Conservation (phyloP, 1,140 invertebrate genomes). For the Metaphire vulgaris region DNA sequence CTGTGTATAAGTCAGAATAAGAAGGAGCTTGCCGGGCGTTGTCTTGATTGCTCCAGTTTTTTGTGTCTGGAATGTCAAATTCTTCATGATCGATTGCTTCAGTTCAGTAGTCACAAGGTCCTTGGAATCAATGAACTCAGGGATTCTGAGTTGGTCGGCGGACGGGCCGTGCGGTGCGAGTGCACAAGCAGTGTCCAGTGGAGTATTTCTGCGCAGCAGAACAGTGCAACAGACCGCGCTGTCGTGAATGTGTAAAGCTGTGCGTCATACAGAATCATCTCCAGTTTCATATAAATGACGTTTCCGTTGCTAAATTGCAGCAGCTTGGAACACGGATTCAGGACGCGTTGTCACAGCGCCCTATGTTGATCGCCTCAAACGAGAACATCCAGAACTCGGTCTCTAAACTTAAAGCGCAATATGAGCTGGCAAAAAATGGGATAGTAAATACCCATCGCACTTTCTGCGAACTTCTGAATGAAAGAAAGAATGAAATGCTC, state of each 20-base stretch:
- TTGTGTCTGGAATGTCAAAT: not conserved
- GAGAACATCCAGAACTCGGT: not conserved
- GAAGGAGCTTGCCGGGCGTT: not conserved
- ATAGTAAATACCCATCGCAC: not conserved
- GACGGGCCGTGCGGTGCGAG: too few relatives aligned
- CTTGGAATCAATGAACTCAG: not conserved
- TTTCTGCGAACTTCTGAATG: not conserved
- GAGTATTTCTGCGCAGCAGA: not conserved
- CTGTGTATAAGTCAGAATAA: not conserved
- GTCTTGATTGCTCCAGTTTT: not conserved
- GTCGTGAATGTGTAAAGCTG: not conserved
- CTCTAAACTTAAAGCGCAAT: not conserved
- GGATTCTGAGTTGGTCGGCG: not conserved
- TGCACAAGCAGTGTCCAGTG: not conserved
- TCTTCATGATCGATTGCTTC: not conserved
- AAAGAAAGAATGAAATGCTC: not conserved
- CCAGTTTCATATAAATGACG: not conserved
- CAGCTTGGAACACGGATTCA: not conserved
- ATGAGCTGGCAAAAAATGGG: not conserved
- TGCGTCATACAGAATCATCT: not conserved
- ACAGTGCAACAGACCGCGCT: not conserved
- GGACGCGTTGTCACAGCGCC: not conserved
- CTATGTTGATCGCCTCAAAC: not conserved
- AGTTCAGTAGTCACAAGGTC: not conserved
- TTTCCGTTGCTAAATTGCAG: not conserved